phyloP scores from a whole-genome alignment of 2,797 vertebrate species.

The Chrosomus eos region DNA sequence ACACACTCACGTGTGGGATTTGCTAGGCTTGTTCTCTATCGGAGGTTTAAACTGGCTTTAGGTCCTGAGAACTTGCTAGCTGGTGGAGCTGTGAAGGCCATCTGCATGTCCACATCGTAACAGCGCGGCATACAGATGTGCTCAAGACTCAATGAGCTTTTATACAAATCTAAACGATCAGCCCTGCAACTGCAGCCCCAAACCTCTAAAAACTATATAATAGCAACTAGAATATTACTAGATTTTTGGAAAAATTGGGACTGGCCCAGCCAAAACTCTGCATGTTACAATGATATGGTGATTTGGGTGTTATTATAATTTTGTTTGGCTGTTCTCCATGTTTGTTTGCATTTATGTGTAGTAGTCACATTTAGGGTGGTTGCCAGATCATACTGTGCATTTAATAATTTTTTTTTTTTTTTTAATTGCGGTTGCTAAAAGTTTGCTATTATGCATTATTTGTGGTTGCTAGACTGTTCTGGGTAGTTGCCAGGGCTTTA shows the following conservation, averaged over 20 bases:
- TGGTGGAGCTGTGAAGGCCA: neutral
- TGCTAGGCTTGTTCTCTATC: conserved; percentile 2
- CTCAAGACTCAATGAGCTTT: neutral
- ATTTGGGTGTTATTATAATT: neutral
- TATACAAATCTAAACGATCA: neutral
- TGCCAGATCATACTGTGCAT: neutral
- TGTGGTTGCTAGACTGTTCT: neutral
- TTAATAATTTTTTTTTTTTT: neutral
- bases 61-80: neutral
- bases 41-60: conserved; percentile 8
- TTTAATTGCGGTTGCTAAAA: neutral
- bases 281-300: neutral
- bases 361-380: neutral
- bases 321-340: neutral
- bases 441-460: neutral
- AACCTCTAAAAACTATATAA: neutral
- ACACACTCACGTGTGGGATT: neutral
- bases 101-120: neutral
- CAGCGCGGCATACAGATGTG: conserved; percentile 7
- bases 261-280: neutral
- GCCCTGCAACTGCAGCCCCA: neutral
- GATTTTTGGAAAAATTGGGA: neutral
- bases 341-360: neutral
- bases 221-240: neutral
- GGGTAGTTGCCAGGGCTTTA: neutral